Conservation (phyloP, 2,113 vertebrate species). For the Xenopus tropicalis region DNA sequence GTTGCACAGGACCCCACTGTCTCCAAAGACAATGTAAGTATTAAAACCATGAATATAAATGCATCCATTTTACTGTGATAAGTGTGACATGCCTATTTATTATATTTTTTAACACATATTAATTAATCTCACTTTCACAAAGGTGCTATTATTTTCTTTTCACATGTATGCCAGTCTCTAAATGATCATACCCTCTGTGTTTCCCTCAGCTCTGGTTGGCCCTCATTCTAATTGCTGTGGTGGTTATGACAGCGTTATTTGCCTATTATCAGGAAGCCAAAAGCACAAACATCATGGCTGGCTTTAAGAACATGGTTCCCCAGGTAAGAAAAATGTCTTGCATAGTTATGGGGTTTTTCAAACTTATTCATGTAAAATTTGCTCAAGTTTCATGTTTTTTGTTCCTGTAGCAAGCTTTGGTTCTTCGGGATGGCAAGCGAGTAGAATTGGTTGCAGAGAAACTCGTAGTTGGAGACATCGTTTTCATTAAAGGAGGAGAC, state of each 20-base stretch:
- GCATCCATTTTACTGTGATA: too few species aligned
- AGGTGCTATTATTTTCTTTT: too few species aligned
- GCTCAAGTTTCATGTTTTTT: too few species aligned
- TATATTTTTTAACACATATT: too few species aligned
- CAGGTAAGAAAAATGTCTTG: slow-evolving; percentile 59
- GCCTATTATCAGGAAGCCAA: slow-evolving; percentile 79
- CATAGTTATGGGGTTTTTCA: too few species aligned
- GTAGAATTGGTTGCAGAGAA: slow-evolving; percentile 67
- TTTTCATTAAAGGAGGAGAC: slow-evolving; percentile 82
- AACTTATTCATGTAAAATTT: too few species aligned
- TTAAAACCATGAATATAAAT: neutral
- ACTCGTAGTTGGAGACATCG: slow-evolving; percentile 76
- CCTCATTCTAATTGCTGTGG: slow-evolving; percentile 65
- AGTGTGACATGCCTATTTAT: too few species aligned
- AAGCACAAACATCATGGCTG: slow-evolving; percentile 78
- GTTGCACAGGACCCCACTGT: slow-evolving; percentile 44
- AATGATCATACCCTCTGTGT: too few species aligned
- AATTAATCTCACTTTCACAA: too few species aligned
- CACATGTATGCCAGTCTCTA: too few species aligned
- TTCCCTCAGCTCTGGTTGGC: slow-evolving; percentile 67
- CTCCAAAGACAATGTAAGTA: slow-evolving; percentile 66
- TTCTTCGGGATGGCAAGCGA: slow-evolving; percentile 76
- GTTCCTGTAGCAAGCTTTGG: slow-evolving; percentile 72
- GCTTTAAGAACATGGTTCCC: slow-evolving; percentile 76
- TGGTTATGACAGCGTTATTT: slow-evolving; percentile 70